phyloP scores from a whole-genome alignment of 2,888 invertebrate genomes.

The Limulus polyphemus region DNA sequence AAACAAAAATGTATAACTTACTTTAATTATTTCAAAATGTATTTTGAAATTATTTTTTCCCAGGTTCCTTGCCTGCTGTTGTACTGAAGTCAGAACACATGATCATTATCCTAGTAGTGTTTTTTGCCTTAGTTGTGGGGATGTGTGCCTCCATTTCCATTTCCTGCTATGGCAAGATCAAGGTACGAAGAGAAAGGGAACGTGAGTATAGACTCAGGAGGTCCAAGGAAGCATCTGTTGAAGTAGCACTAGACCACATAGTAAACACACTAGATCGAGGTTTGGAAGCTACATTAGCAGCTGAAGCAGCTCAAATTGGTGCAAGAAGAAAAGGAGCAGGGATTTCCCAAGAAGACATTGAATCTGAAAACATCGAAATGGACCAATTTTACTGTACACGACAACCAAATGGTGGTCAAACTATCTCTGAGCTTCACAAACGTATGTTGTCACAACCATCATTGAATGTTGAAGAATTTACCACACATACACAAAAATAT shows the following conservation, averaged over 20 bases:
- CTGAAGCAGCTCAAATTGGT: conserved; percentile 21
- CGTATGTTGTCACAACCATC: no score
- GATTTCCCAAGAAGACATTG: neutral
- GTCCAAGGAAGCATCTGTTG: conserved; percentile 26
- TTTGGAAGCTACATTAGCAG: conserved; percentile 24
- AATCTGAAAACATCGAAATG: no score
- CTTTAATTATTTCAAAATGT: no score
- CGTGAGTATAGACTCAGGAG: conserved; percentile 27
- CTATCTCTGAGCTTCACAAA: neutral
- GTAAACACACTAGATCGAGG: conserved; percentile 12
- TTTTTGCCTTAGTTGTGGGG: conserved; percentile 69
- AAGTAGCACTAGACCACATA: conserved; percentile 17
- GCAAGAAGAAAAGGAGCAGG: conserved; percentile 11
- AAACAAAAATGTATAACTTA: no score
- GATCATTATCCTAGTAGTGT: conserved; percentile 72
- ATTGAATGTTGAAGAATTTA: no score
- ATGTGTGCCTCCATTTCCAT: conserved; percentile 79
- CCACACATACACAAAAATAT: no score
- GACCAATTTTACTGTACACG: no score
- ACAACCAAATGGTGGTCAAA: neutral
- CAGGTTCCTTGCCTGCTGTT: conserved; percentile 18
- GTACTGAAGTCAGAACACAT: conserved; percentile 44
- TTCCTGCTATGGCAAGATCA: conserved; percentile 71
- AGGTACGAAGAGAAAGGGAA: conserved; percentile 41
- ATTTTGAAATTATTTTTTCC: neutral